Base-by-base conservation (phyloP, 2,113 vertebrate genomes). In the Vidua macroura region DNA sequence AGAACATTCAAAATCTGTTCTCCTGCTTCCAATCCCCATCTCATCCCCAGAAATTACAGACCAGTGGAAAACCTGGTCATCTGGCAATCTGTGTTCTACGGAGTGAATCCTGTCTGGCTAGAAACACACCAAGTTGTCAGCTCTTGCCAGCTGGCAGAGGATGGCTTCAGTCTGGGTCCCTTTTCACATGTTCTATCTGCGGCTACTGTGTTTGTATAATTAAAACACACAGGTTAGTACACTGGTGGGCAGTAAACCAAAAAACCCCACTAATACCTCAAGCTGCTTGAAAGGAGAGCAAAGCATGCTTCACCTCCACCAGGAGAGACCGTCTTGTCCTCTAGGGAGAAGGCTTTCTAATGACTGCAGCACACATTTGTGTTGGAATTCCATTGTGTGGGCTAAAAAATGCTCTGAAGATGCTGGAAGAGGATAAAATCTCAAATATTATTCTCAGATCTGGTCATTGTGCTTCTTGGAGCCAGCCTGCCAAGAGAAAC, bases 1-100 rank as follows among this genome's bases (percentile, higher is more conserved):
- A 86, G 60, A 73, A 51, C 27, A 69, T 68, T 86, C 64, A 75
- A 83, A 95, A 83, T 92, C 80, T 94, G 59, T 93, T 88, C 73
- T 70, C 39, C 48, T 81, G 41, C 6, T 91, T 92, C 77, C 77
- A 75, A 4, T 88, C 49, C 30, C 41, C n/a, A 37, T 82, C 49
- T 83, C 68, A 18, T 55, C 64, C 75, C 41, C 14, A 81, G 72
- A 90, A 94, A 81, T 52, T 80, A 55, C 23, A 90, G 88, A 53
- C 31, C 55, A 83, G n/a, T 64, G 83, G 72, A 94, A 94, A 93
- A 68, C 80, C 31, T 46, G 80, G 83, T 37, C 63, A 74, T 82
- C 66, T 88, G 89, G 46, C 58, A 63, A 46, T 76, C 37, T 46
- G 27, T 70, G 31, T 87, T 69, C 44, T 64, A 31, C 2, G 6